A percentile compares a stretch with the other conserved stretches of the same genome.
Evolutionary conservation across 2,888 invertebrate species (phyloP).

Genomic region (Phymatocera aterrima): DNA sequence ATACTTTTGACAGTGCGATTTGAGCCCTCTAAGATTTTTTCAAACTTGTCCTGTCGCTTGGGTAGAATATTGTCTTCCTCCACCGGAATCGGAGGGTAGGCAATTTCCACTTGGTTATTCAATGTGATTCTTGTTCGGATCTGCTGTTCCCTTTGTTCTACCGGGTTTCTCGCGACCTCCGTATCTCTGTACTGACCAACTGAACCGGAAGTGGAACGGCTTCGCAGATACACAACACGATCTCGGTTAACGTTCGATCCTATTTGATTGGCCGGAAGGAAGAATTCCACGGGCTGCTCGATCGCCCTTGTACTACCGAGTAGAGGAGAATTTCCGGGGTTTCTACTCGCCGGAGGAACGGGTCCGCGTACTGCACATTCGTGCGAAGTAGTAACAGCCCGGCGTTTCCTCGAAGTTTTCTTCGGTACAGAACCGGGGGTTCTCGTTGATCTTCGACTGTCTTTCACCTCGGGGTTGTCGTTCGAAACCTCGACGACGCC

Average conservation of each 20-base stretch:
- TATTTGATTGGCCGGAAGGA: conserved; percentile 23
- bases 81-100: not conserved
- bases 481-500: conserved; percentile 39
- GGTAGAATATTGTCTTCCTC: conserved; percentile 23
- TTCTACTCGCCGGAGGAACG: not conserved
- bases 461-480: conserved; percentile 30
- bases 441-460: not conserved
- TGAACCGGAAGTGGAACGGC: conserved; percentile 10
- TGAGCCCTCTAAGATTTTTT: conserved; percentile 64
- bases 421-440: not conserved
- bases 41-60: conserved; percentile 40
- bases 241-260: not conserved
- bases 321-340: not conserved
- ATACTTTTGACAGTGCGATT: conserved; percentile 66
- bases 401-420: conserved; percentile 22
- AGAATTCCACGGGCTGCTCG: conserved; percentile 1
- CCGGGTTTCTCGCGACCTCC: not conserved
- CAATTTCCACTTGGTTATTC: conserved; percentile 19
- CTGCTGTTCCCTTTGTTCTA: conserved; percentile 48
- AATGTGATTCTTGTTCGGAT: conserved; percentile 43
- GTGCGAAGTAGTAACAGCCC: not conserved
- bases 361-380: conserved; percentile 3
- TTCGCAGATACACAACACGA: conserved; percentile 4
- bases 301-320: not conserved
- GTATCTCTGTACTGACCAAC: conserved; percentile 20